Percentiles rank a stretch among this genome's conserved stretches.
Evolutionary conservation across 2,888 invertebrate genomes (phyloP).

Genomic region (Balanococcus diminutus): DNA sequence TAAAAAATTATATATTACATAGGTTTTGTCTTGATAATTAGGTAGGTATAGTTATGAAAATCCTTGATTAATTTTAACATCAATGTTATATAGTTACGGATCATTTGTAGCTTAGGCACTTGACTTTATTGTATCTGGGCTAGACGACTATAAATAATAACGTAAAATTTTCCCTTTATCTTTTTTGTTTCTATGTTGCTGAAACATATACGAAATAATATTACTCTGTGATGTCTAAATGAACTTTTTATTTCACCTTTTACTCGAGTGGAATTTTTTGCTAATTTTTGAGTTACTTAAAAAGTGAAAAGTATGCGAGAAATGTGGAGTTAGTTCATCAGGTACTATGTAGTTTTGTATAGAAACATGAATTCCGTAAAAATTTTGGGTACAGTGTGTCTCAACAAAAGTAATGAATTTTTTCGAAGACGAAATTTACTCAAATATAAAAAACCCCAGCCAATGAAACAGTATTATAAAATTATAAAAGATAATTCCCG

Average conservation of each 20-base stretch:
- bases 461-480: too few relatives aligned
- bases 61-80: too few relatives aligned
- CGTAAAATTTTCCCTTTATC: not conserved
- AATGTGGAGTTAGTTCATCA: not conserved
- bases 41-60: too few relatives aligned
- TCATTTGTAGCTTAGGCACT: not conserved
- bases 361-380: not conserved
- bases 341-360: not conserved
- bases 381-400: not conserved
- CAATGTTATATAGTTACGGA: too few relatives aligned
- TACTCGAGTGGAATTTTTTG: too few relatives aligned
- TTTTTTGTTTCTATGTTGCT: not conserved
- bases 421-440: too few relatives aligned
- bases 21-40: too few relatives aligned
- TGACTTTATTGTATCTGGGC: not conserved
- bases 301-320: not conserved
- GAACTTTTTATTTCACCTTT: not conserved
- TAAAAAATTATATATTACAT: too few relatives aligned
- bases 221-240: not conserved
- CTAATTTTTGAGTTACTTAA: not conserved
- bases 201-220: not conserved
- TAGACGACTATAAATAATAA: not conserved
- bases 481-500: too few relatives aligned
- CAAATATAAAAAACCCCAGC: too few relatives aligned
- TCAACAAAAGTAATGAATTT: not conserved